These are phyloP conservation scores for Rutpela maculata DNA, from an alignment of 2,888 invertebrate genomes.

Conservation along the genomic window DNA sequence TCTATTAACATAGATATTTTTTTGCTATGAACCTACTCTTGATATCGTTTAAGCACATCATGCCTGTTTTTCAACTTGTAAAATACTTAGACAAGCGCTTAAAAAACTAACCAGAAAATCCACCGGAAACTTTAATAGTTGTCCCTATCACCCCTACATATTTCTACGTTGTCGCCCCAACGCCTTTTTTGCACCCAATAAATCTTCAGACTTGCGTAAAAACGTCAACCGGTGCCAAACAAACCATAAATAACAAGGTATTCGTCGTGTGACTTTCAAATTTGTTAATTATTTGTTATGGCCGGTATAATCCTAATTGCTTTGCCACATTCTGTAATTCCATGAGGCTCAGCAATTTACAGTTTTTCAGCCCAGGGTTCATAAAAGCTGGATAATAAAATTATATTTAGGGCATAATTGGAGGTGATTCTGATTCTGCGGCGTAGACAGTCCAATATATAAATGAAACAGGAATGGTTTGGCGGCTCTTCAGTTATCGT, in stretches of 20 bases:
- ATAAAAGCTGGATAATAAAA: neutral
- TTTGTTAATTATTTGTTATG: constrained; percentile 24
- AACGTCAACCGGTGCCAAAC: constrained; percentile 4
- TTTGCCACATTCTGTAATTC: constrained; percentile 1
- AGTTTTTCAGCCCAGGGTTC: neutral
- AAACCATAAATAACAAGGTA: constrained; percentile 9
- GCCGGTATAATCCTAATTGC: neutral
- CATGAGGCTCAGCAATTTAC: neutral
- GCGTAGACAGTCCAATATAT: neutral
- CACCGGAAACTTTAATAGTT: neutral
- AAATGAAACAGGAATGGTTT: no score
- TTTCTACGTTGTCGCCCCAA: constrained; percentile 4
- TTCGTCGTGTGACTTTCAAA: neutral
- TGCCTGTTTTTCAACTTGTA: no score
- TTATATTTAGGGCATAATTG: neutral
- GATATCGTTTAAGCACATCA: no score
- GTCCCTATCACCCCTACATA: neutral
- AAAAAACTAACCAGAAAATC: no score
- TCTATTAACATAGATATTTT: no score
- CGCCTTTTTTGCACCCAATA: constrained; percentile 1
- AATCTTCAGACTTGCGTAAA: constrained; percentile 16
- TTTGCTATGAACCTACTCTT: no score
- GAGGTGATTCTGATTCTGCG: neutral
- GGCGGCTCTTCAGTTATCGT: no score
- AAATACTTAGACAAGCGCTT: no score